Base-by-base conservation (phyloP, 2,797 vertebrate species). In the Rhyacichthys aspro region DNA sequence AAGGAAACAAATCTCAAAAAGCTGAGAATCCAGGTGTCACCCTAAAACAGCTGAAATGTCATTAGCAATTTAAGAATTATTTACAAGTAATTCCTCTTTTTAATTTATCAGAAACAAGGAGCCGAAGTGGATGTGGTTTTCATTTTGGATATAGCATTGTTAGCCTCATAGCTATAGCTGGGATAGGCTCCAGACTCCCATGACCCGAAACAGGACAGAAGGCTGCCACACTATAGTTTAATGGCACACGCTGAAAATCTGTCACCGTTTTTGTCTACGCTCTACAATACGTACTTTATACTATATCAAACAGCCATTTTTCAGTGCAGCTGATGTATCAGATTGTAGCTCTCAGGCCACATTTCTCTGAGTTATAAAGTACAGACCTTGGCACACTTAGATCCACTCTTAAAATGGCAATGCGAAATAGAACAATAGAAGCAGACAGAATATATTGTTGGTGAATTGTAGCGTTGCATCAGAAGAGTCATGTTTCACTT, bases 401-500 rank as follows among this genome's bases (percentile, higher is more conserved):
- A 6, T 23, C 39, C 38, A n/a, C 39, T 58, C 23, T 44, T 19
- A 39, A 47, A 34, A 36, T 14, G 12, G 36, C 46, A 37, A n/a
- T 12, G 36, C 3, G 23, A 46, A 36, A 52, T 19, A 36, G 49
- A 66, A 23, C 14, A 41, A 37, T 33, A 8, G 7, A 38, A 59
- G 28, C n/a, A 9, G 46, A 48, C 37, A 49, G 43, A 55, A 62
- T 37, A 23, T 11, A 9, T 42, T 41, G n/a, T 41, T 15, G 5
- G 14, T 38, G 32, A 49, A 45, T 43, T 19, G 15, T 44, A 3
- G n/a, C 42, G 11, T 10, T 28, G 45, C 36, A 44, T 33, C 33
- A 1, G 15, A 34, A 37, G 14, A 65, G 16, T 61, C 38, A 45
- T 32, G 38, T 72, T 42, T 43, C 42, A 37, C 42, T 43, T 42